Base-by-base conservation (phyloP, 2,113 vertebrate species). In the Gnathonemus echidnorhynchus region DNA sequence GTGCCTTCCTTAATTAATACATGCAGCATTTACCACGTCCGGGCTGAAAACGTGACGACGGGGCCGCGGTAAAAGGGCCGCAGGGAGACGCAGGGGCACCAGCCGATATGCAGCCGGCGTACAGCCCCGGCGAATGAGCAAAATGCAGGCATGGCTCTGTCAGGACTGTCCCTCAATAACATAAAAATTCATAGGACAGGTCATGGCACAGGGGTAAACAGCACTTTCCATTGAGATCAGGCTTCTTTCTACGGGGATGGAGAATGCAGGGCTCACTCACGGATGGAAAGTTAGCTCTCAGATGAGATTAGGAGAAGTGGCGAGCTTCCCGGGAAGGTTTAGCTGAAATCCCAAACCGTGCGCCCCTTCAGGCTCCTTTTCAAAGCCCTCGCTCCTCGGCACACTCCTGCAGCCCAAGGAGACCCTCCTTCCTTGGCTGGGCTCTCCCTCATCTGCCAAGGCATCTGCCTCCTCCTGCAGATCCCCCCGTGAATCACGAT, bases 1-100 rank as follows among this genome's bases (percentile, higher is more conserved):
- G 50, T 53, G 50, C 86, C 50, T 87, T n/a, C 86, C 15, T 87
- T 87, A 87, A 87, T 87, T 87, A 52, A 87, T 87, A 53, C 86
- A 53, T n/a, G 19, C 83, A 85, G 83, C 83, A 46, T 48, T 48
- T 85, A 85, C 19, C 74, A 39, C 15, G 17, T 85, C 42, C 3
- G 24, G 21, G 45, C 83, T 48, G 21, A 85, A 21, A 85, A 85
- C 83, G 2, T 46, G 39, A 8, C 9, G 21, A 39, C 7, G 9
- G 77, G 35, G 31, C 35, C 2, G 42, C 39, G 2, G 35, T 84
- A 45, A 21, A 31, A 7, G 21, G 80, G 21, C 80, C 42, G 17
- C 19, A 46, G 45, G 42, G 45, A 85, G 83, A 48, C 10, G 4
- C 19, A 83, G 45, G 39, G 83, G 83, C 83, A 85, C 45, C 42